Base-by-base conservation (phyloP, 2,797 vertebrate genomes). In the Setipinna tenuifilis region DNA sequence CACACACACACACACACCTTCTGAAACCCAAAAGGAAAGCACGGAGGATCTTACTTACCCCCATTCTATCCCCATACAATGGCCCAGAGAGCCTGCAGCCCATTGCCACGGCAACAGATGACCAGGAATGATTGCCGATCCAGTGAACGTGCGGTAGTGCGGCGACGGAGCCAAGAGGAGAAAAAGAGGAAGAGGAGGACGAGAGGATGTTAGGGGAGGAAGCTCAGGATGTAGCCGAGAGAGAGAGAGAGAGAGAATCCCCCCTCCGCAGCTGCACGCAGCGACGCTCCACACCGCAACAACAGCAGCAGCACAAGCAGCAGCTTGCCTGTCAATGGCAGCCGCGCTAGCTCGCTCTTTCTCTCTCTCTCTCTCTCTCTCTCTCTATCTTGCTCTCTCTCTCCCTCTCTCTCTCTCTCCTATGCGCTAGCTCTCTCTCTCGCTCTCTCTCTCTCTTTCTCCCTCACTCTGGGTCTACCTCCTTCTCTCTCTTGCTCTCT, bases 21-120 rank as follows among this genome's bases (percentile, higher is more conserved):
- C n/a, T 46, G 41, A 48, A 44, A 50, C 35, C 31, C 58, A 1
- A 44, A 21, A 44, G 31, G 31, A 78, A 21, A 44, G 71, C 35
- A n/a, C 71, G 0, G 71, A 14, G 17, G 25, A 71, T 17, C 0
- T 35, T 57, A 88, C 88, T 16, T 48, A 94, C 94, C 90, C 94
- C 94, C 93, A 90, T 94, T 90, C 93, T 93, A 83, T 95, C 95
- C 1, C 92, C 93, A 87, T 92, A 92, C 95, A 94, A 95, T 78
- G 94, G 94, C 93, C 94, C 94, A 58, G 94, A 96, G 82, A 95
- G 93, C 93, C 95, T 95, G 91, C 95, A 96, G 92, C 95, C 95
- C 95, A 96, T 96, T 87, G 92, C 93, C 93, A 94, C 92, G 88
- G 94, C 92, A 93, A 94, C 93, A 90, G 93, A 93, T 91, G 89